Base-by-base conservation (phyloP, 1,140 invertebrate species). In the Scylla paramamosain region DNA sequence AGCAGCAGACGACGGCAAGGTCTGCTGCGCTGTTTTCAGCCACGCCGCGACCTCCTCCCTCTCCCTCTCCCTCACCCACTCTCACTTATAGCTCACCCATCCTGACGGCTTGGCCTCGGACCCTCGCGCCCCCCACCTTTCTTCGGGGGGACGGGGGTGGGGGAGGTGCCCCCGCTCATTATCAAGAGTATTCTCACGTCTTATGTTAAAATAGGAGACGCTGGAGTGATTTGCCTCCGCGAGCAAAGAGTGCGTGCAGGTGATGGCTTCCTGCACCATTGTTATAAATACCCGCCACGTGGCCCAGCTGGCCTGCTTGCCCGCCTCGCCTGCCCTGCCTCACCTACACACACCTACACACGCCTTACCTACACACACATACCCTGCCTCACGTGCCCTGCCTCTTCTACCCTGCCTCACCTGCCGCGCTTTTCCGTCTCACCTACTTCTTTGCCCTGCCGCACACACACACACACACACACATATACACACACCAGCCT, bases 291-390 rank as follows among this genome's bases (percentile, higher is more conserved):
- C 83, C 10, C 83, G 32, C 83, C 28, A 39, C 39, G 39, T 39
- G 39, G 1, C 39, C 1, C 39, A 39, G 39, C 39, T 32, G 32
- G 7, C 10, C 83, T 29, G 28, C 28, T 32, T 6, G 7, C 10
- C 83, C 10, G 28, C 28, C 83, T 20, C 83, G n/a, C 83, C 10
- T 32, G 32, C 83, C 10, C 83, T 29, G 28, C 28, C 83, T 20
- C 83, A 84, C 83, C 10, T 32, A 84, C 83, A 84, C 83, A 84
- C 25, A 7, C 83, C 28, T 32, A 84, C 83, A 84, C 83, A 84
- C 83, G n/a, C 83, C 83, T 12, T 32, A 84, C 83, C 7, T 25
- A 84, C 83, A n/a, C 83, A 84, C 83, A 84, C 83, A n/a, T 32
- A n/a, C 83, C 28, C 83, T 29, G 8, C 10, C 83, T 29, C 83